Conservation (phyloP, 1,140 invertebrate species). For the Drosophila tsacasi region DNA sequence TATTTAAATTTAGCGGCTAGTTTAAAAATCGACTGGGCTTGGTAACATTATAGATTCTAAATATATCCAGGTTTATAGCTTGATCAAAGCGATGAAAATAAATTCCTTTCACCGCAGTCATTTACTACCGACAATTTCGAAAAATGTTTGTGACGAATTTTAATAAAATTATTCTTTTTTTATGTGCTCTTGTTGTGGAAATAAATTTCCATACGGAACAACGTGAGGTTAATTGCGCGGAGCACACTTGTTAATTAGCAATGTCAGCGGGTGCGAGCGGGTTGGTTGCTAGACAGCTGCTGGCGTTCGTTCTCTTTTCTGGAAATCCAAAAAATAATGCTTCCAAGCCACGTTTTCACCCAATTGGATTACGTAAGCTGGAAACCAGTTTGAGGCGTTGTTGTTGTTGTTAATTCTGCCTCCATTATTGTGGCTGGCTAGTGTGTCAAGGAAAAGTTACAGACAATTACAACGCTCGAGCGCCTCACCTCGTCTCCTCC, state of each 20-base stretch:
- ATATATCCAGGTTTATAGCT: too few relatives aligned
- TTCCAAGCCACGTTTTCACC: slow-evolving; percentile 62
- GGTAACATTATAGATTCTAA: too few relatives aligned
- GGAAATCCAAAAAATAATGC: slow-evolving; percentile 27
- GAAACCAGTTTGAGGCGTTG: slow-evolving; percentile 64
- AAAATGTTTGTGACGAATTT: neutral
- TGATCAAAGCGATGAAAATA: neutral
- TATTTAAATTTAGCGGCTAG: too few relatives aligned
- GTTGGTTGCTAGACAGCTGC: neutral
- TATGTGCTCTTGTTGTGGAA: slow-evolving; percentile 45
- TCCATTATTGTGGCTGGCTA: slow-evolving; percentile 39
- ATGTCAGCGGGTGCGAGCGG: slow-evolving; percentile 44
- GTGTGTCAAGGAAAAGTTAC: slow-evolving; percentile 70
- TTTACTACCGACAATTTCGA: neutral
- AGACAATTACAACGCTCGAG: slow-evolving; percentile 47
- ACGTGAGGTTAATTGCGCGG: slow-evolving; percentile 71
- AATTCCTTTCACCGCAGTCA: neutral
- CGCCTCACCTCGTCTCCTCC: neutral
- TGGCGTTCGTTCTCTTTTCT: slow-evolving; percentile 4
- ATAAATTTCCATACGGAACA: slow-evolving; percentile 67
- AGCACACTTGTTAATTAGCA: slow-evolving; percentile 74
- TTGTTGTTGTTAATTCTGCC: slow-evolving; percentile 22
- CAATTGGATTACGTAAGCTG: slow-evolving; percentile 67
- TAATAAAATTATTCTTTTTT: slow-evolving; percentile 20
- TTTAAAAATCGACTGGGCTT: neutral